Evolutionary conservation across 2,888 invertebrate genomes (phyloP), one percentile per base, ranked within the genome.

Genomic region (Litoditis marina): DNA sequence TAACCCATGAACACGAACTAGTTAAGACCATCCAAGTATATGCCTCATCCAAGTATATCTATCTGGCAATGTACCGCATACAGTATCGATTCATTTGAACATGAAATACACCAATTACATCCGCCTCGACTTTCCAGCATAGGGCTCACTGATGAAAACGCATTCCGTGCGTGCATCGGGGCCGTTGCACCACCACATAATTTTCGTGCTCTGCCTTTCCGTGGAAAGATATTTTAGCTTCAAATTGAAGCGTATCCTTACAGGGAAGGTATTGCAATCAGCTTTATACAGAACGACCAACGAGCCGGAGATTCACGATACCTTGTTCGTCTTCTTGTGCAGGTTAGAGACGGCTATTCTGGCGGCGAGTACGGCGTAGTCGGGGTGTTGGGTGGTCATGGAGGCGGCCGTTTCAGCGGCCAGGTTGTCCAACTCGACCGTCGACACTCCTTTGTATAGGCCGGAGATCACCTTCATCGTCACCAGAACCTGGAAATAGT

Each of bases 401-500:
- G 92, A 92, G 13, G 96, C 96, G n/a, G 96, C 92, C 44, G 92
- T 96, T 85, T 98, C 96, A 0, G 98, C 98, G 49, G 98, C 96
- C 69, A 98, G 86, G 84, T 94, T 96, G 85, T 98, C 98, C 76
- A 98, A 86, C 84, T 98, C 94, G 22, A 93, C 90, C 0, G 96
- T 98, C 7, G 93, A 93, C 1, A 99, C 95, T 16, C 96, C 96
- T 66, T 91, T 89, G 84, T 95, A 96, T 44, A 98, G 87, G 0
- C 96, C 96, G 85, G 87, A 91, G 74, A 96, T 93, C 0, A 96
- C 95, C 86, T 93, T 92, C 71, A 85, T 74, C 2, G 85, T 84
- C 31, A 86, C 84, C 6, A 65, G 65, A 11, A 74, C 65, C 68
- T 68, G 44, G n/a, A 55, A 57, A 22, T 46, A 22, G 13, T 13